These are phyloP conservation scores for Dryocosmus kuriphilus DNA, from an alignment of 2,888 invertebrate genomes.

Conservation along the genomic window DNA sequence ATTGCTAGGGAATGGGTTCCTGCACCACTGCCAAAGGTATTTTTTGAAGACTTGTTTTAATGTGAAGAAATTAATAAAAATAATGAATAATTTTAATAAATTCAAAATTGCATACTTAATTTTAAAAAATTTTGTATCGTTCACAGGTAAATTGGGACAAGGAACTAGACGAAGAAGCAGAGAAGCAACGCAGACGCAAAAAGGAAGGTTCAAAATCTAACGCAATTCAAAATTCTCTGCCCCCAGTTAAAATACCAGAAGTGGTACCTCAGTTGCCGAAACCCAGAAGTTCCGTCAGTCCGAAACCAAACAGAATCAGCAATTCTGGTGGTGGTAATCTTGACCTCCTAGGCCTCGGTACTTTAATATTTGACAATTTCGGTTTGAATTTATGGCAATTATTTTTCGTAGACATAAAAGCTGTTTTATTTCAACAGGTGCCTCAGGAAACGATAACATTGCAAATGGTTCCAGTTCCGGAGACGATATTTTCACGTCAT, in stretches of 20 bases:
- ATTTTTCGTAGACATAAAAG: neutral
- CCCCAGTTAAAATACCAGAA: conserved; percentile 75
- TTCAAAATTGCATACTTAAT: conserved; percentile 21
- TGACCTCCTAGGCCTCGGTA: conserved; percentile 80
- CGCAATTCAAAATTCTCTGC: conserved; percentile 73
- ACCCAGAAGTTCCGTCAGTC: conserved; percentile 79
- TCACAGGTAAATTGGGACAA: conserved; percentile 85
- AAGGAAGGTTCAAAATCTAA: conserved; percentile 82
- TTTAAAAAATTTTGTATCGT: neutral
- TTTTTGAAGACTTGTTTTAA: no score
- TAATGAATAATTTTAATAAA: conserved; percentile 16
- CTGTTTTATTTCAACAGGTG: conserved; percentile 60
- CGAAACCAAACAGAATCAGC: conserved; percentile 78
- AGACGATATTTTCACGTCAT: conserved; percentile 87
- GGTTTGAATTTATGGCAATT: neutral
- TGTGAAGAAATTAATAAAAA: no score
- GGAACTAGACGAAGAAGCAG: conserved; percentile 92
- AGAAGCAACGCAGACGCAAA: conserved; percentile 90
- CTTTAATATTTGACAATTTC: conserved; percentile 42
- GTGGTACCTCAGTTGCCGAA: conserved; percentile 82
- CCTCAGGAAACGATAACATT: conserved; percentile 68
- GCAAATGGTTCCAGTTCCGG: conserved; percentile 72
- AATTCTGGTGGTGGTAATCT: conserved; percentile 71
- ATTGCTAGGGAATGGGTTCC: conserved; percentile 99
- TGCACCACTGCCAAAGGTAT: conserved; percentile 88